Evolutionary conservation across 2,888 invertebrate species (phyloP), one percentile per base, ranked within the genome.

Genomic region (Dicyrtomina minuta): DNA sequence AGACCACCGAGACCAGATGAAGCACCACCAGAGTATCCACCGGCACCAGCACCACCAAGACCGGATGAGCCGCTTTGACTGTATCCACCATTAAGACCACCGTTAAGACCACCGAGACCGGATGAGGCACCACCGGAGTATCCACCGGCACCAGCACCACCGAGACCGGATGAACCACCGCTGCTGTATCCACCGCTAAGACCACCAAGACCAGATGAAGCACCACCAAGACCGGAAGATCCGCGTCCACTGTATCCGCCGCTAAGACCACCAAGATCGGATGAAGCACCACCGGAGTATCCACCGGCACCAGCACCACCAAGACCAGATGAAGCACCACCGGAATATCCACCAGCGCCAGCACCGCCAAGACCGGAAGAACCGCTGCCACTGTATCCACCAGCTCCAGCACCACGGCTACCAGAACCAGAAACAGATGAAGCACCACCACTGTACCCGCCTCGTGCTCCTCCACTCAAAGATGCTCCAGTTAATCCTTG

Each of bases 201-300:
- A 22, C 53, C 53, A 22, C 53, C 53, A 20, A 22, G 20, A 53
- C 24, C 24, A 5, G 4, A 3, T 5, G 53, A 53, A 20, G 8
- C 22, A 13, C 53, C 53, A 4, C 56, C 56, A 24, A 24, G 6
- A 22, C 53, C 24, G 24, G 58, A 58, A 33, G 26, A 33, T 27
- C n/a, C 33, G 17, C 27, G 5, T 3, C 46, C 59, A 59, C 59
- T 24, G 59, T 59, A 24, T 27, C 58, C 58, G 33, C 58, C 58
- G 15, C 22, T n/a, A n/a, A 27, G 27, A 27, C 58, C 58, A 20
- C 20, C 60, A 20, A 43, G 13, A 22, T 20, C 22, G 22, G n/a
- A 12, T 8, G 49, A n/a, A n/a, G n/a, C 15, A 51, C 27, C 46
- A 20, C 49, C 62, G 15, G n/a, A 17, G 33, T 62, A 51, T 17